A percentile compares a stretch with the other conserved stretches of the same genome.
phyloP scores from a whole-genome alignment of 2,113 vertebrate genomes.

The Desmodus rotundus region DNA sequence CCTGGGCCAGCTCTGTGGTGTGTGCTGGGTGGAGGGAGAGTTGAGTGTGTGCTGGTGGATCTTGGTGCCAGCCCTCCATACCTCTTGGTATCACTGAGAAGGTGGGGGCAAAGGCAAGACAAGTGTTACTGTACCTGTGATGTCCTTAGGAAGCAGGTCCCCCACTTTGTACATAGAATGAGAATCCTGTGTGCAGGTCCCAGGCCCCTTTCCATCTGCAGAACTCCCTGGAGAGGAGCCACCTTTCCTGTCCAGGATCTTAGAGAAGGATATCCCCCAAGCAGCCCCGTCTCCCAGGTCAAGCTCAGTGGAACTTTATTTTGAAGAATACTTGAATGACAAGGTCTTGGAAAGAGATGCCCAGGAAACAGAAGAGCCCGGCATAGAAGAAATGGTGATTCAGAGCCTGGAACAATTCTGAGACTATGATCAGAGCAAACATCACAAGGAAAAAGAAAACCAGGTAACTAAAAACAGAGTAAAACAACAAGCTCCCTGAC shows the following conservation, averaged over 20 bases:
- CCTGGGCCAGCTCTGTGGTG: rapidly evolving
- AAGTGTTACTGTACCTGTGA: too few relatives aligned
- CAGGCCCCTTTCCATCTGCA: rapidly evolving
- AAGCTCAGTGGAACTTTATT: not conserved
- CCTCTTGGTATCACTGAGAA: not conserved
- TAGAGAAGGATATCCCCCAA: not conserved
- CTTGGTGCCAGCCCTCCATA: too few relatives aligned
- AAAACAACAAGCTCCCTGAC: not conserved
- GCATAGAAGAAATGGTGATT: not conserved
- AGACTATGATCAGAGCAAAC: not conserved
- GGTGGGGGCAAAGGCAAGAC: rapidly evolving
- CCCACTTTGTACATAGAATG: not conserved
- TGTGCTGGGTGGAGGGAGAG: not conserved
- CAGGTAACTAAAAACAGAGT: not conserved
- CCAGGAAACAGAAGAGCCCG: not conserved
- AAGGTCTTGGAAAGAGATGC: not conserved
- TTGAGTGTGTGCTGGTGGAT: rapidly evolving
- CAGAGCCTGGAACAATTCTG: not conserved
- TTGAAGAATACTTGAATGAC: not conserved
- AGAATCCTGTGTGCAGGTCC: not conserved
- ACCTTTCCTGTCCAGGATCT: rapidly evolving
- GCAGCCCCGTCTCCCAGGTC: rapidly evolving
- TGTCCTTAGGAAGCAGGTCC: not conserved
- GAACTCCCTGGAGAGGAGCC: rapidly evolving
- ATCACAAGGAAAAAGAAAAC: not conserved